Conservation (phyloP, 23 tunicate species). For the Clavelina lepadiformis region DNA sequence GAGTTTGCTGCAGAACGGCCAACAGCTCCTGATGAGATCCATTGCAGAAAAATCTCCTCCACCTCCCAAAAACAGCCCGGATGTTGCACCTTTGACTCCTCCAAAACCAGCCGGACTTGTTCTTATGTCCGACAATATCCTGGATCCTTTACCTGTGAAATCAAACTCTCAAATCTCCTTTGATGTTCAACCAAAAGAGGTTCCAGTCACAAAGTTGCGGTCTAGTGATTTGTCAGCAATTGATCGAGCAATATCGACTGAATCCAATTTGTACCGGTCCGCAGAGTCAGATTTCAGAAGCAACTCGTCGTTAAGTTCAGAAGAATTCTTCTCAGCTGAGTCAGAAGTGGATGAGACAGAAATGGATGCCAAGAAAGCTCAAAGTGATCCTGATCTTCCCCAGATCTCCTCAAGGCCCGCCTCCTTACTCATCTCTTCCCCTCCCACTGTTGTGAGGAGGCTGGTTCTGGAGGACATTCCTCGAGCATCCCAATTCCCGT, state of each 20-base stretch:
- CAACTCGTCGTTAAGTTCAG: slow-evolving; percentile 44
- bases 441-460: slow-evolving; percentile 1
- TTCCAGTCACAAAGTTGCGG: background rate
- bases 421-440: no score
- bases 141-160: background rate
- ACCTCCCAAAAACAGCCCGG: background rate
- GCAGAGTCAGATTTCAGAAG: slow-evolving; percentile 68
- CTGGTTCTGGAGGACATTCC: slow-evolving; percentile 4
- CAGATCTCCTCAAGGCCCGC: no score
- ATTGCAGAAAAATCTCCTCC: background rate
- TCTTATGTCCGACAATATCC: background rate
- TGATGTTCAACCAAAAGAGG: background rate
- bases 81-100: background rate
- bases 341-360: slow-evolving; percentile 56
- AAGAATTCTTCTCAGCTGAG: slow-evolving; percentile 72
- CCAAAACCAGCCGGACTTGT: background rate
- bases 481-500: background rate
- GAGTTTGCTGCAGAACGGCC: slow-evolving; percentile 61
- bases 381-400: background rate
- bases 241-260: slow-evolving; percentile 33
- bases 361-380: background rate
- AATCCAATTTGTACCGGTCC: slow-evolving; percentile 45
- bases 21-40: slow-evolving; percentile 26
- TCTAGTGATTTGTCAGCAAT: slow-evolving; percentile 8
- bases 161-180: background rate